A percentile compares a stretch with the other conserved stretches of the same genome.
These are phyloP conservation scores for Steinernema feltiae DNA, from an alignment of 1,140 invertebrate species.

Conservation along the genomic window DNA sequence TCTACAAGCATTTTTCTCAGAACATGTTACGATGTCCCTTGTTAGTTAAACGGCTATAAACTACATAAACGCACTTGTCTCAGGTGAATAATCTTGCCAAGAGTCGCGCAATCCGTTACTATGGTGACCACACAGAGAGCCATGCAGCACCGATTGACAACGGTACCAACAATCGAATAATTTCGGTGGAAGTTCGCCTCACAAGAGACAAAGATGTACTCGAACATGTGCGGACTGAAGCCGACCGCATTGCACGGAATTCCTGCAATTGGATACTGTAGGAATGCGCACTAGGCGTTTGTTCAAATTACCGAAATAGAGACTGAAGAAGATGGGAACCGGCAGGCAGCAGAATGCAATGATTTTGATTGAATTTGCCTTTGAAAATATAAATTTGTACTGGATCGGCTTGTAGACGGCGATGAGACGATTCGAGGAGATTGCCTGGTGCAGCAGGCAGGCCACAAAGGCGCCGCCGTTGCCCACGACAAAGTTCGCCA, in stretches of 20 bases:
- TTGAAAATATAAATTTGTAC: neutral
- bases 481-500: neutral
- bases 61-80: neutral
- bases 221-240: neutral
- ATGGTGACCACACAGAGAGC: neutral
- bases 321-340: neutral
- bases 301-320: neutral
- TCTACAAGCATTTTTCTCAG: no score
- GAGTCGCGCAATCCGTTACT: neutral
- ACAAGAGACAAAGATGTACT: neutral
- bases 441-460: neutral
- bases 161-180: neutral
- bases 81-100: neutral
- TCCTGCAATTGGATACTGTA: neutral
- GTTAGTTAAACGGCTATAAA: neutral
- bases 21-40: no score
- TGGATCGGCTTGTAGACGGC: neutral
- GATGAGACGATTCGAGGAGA: neutral
- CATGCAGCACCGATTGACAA: neutral
- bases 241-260: neutral
- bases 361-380: neutral
- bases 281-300: neutral
- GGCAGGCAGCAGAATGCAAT: neutral
- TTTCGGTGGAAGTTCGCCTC: neutral
- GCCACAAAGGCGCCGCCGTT: neutral